phyloP scores from a whole-genome alignment of 2,888 invertebrate species.

The Drosophila helvetica region DNA sequence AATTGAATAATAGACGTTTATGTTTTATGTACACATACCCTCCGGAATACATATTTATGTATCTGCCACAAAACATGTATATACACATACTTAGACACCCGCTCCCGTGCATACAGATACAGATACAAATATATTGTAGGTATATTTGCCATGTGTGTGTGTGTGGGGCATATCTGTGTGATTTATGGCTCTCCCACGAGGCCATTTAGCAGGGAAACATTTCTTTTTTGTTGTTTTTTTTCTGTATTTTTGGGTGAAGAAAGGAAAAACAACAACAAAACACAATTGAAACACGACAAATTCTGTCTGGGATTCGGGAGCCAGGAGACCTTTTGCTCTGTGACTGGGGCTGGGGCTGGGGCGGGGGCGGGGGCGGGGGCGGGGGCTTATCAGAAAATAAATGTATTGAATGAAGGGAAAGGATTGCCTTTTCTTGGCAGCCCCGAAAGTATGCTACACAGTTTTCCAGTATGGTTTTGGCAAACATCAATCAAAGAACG shows the following conservation, averaged over 20 bases:
- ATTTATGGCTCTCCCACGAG: slow-evolving; percentile 50
- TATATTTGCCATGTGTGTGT: slow-evolving; percentile 3
- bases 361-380: too few relatives aligned
- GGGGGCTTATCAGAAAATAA: neutral
- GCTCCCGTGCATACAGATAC: slow-evolving; percentile 2
- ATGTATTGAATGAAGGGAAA: slow-evolving; percentile 17
- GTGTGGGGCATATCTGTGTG: slow-evolving; percentile 40
- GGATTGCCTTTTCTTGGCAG: neutral
- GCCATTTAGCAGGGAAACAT: slow-evolving; percentile 38
- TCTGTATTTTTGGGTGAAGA: slow-evolving; percentile 10
- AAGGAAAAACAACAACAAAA: neutral
- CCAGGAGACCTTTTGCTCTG: too few relatives aligned
- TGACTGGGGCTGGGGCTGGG: too few relatives aligned
- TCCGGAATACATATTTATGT: slow-evolving; percentile 23
- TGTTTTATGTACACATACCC: slow-evolving; percentile 61
- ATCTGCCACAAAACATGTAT: slow-evolving; percentile 6
- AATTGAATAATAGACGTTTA: slow-evolving; percentile 75
- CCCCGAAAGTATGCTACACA: neutral
- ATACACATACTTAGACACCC: slow-evolving; percentile 11
- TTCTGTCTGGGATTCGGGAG: slow-evolving; percentile 19
- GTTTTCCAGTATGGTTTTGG: too few relatives aligned
- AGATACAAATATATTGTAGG: slow-evolving; percentile 10
- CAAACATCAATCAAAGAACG: neutral
- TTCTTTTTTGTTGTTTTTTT: neutral
- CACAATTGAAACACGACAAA: slow-evolving; percentile 13